Conservation (phyloP, 2,113 vertebrate genomes). For the Nycticorax nycticorax region DNA sequence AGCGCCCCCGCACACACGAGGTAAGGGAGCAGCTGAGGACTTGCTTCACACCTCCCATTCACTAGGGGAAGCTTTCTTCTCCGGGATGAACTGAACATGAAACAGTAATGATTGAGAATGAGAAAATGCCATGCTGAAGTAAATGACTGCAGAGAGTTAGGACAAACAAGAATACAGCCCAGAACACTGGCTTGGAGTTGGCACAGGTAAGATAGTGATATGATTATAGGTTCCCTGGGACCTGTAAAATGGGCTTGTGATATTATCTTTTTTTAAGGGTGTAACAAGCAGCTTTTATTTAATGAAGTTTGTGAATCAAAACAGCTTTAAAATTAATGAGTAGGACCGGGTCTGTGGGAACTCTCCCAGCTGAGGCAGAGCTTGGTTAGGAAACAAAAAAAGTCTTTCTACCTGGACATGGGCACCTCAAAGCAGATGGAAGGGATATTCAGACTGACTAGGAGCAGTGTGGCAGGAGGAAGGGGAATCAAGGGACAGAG, state of each 20-base stretch:
- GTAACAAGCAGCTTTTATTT: conserved; percentile 17
- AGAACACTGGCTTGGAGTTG: not conserved
- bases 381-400: not conserved
- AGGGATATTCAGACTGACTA: not conserved
- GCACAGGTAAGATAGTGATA: not conserved
- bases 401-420: not conserved
- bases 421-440: not conserved
- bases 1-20: too few species aligned
- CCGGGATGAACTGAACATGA: not conserved
- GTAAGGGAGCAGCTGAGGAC: not conserved
- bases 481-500: not conserved
- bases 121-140: not conserved
- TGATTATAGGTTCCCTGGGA: conserved; percentile 14
- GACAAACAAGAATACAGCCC: not conserved
- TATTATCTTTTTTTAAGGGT: conserved; percentile 37
- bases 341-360: not conserved
- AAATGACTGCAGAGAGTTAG: not conserved
- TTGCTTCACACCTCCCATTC: not conserved
- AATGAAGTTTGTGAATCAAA: conserved; percentile 41
- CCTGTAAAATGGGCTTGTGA: conserved; percentile 7
- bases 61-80: not conserved
- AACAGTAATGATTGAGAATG: not conserved
- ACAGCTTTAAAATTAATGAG: not conserved
- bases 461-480: not conserved
- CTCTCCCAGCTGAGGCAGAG: not conserved